phyloP scores from a whole-genome alignment of 2,797 vertebrate genomes.

The Myotis pilosus region DNA sequence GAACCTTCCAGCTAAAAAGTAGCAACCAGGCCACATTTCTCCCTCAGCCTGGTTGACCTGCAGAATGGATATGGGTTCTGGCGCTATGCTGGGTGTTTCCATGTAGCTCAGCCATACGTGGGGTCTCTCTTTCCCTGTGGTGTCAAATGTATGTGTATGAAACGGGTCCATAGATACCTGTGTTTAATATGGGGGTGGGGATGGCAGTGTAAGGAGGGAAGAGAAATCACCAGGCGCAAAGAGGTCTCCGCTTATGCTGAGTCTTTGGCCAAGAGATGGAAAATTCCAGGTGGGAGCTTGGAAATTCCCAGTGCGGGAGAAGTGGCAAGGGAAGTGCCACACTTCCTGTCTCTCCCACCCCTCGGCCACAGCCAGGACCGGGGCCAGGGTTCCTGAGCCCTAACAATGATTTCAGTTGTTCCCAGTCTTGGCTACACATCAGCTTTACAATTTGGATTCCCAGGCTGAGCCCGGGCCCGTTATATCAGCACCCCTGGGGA shows the following conservation, averaged over 20 bases:
- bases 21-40: neutral
- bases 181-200: neutral
- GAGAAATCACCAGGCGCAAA: neutral
- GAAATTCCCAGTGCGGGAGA: slow-evolving; percentile 39
- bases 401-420: neutral
- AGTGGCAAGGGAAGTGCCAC: neutral
- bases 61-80: neutral
- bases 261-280: slow-evolving; percentile 45
- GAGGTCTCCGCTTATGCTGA: neutral
- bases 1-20: neutral
- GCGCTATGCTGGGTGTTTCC: neutral
- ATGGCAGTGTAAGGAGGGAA: neutral
- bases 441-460: neutral
- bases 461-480: neutral
- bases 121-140: neutral
- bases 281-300: slow-evolving; percentile 59
- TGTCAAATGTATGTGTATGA: neutral
- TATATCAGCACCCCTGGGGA: neutral
- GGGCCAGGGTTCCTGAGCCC: neutral
- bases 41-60: neutral
- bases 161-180: neutral
- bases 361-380: neutral
- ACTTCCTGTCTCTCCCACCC: neutral
- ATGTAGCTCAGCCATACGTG: neutral
- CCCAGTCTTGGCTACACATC: neutral